These are phyloP conservation scores for Drosophila seguyi DNA, from an alignment of 1,140 invertebrate species.

Conservation along the genomic window DNA sequence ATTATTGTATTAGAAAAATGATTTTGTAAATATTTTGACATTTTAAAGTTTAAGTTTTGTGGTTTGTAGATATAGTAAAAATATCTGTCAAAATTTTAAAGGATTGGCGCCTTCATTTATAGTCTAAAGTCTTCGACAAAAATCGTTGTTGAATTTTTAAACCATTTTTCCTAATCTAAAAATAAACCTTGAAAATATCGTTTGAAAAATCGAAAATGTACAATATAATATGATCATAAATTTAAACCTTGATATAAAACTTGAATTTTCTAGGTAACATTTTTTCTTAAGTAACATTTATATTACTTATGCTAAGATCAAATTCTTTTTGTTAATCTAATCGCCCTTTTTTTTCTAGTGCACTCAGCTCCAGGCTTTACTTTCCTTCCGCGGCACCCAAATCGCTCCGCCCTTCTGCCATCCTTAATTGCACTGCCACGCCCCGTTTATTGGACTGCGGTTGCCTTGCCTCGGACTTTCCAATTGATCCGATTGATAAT, in stretches of 20 bases:
- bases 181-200: too few relatives aligned
- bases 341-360: conserved; percentile 1
- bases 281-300: neutral
- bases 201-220: neutral
- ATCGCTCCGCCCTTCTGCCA: conserved; percentile 39
- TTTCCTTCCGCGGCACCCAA: conserved; percentile 29
- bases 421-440: conserved; percentile 61
- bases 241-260: too few relatives aligned
- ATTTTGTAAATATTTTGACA: neutral
- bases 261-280: neutral
- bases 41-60: neutral
- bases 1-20: neutral
- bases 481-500: conserved; percentile 74
- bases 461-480: conserved; percentile 58
- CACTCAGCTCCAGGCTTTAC: conserved; percentile 19
- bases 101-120: neutral
- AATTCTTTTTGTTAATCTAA: neutral
- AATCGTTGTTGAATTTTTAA: neutral
- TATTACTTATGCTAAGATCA: neutral
- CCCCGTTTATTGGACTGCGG: conserved; percentile 68
- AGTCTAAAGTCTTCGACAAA: neutral
- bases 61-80: neutral
- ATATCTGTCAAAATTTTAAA: neutral
- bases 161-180: too few relatives aligned
- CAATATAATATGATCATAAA: neutral